Conservation (phyloP, 2,888 invertebrate genomes). For the Bimastos eiseni region DNA sequence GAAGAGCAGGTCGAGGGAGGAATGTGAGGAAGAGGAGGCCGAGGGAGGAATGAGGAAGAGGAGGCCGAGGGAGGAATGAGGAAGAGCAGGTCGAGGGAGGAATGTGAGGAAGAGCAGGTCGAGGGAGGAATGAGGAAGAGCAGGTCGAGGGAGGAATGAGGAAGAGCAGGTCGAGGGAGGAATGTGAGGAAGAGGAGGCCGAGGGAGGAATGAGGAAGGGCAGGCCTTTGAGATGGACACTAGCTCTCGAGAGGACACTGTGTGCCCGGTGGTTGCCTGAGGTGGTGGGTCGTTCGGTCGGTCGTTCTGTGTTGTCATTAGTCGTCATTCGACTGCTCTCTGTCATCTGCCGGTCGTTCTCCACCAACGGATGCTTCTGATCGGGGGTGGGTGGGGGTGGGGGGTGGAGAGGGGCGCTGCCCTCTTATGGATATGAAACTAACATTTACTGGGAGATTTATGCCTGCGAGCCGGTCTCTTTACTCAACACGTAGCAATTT, state of each 20-base stretch:
- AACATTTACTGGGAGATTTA: not conserved
- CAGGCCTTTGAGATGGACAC: not conserved
- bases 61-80: no score
- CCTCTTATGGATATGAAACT: not conserved
- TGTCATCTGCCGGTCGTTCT: not conserved
- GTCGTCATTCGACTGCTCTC: not conserved
- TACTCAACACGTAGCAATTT: not conserved
- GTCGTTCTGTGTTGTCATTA: not conserved
- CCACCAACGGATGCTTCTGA: not conserved
- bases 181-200: not conserved
- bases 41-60: not conserved
- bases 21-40: no score
- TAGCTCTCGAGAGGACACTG: not conserved
- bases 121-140: no score
- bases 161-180: not conserved
- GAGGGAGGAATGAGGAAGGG: not conserved
- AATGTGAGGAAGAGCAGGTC: not conserved
- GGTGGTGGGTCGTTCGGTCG: not conserved
- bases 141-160: no score
- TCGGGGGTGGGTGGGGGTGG: no score
- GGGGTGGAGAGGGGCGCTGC: no score
- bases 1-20: no score
- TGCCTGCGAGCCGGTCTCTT: not conserved
- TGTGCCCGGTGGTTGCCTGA: not conserved
- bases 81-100: not conserved